Evolutionary conservation across 2,888 invertebrate genomes (phyloP).

Genomic region (Eilema depressum): DNA sequence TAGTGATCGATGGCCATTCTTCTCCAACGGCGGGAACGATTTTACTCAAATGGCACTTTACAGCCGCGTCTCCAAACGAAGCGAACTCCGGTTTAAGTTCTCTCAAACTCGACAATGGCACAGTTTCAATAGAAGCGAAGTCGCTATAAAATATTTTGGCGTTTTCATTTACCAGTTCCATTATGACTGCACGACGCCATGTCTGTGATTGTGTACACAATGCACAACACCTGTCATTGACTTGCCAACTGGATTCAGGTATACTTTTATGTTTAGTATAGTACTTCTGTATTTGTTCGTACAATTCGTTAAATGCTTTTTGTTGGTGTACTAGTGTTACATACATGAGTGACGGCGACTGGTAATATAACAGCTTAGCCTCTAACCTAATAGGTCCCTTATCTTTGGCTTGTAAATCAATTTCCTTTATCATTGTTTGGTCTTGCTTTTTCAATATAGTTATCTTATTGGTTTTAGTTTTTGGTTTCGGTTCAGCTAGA

Average conservation of each 20-base stretch:
- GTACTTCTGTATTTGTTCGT: constrained; percentile 84
- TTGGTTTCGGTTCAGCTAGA: constrained; percentile 45
- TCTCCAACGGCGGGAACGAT: constrained; percentile 90
- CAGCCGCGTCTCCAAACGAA: constrained; percentile 85
- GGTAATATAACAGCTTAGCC: constrained; percentile 81
- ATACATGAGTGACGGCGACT: constrained; percentile 88
- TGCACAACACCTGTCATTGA: constrained; percentile 81
- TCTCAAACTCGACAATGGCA: constrained; percentile 79
- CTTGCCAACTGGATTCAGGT: constrained; percentile 77
- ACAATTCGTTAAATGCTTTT: constrained; percentile 78
- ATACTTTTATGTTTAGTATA: constrained; percentile 69
- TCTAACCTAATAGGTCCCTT: constrained; percentile 82
- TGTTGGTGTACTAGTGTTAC: constrained; percentile 83
- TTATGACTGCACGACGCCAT: constrained; percentile 89
- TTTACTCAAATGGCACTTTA: constrained; percentile 90
- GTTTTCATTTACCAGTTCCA: constrained; percentile 69
- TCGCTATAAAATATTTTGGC: constrained; percentile 89
- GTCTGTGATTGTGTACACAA: constrained; percentile 79
- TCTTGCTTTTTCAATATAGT: constrained; percentile 57
- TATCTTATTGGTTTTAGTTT: constrained; percentile 50
- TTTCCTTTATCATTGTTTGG: constrained; percentile 46
- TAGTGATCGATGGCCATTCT: constrained; percentile 88
- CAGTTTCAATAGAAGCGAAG: constrained; percentile 85
- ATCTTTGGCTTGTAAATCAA: constrained; percentile 74
- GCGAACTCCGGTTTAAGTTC: constrained; percentile 83